Evolutionary conservation across 1,140 invertebrate genomes (phyloP).

Genomic region (Trinorchestia longiramus): DNA sequence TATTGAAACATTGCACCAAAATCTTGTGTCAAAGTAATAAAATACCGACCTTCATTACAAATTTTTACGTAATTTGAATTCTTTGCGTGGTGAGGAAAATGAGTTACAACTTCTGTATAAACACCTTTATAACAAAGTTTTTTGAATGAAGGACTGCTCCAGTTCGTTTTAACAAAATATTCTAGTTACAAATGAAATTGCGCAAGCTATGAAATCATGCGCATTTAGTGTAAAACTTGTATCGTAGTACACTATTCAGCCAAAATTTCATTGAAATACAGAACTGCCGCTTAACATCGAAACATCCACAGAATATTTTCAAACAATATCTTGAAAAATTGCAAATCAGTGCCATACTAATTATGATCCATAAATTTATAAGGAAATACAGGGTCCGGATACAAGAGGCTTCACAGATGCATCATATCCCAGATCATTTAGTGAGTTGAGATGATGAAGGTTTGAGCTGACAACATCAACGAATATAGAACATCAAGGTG

Average conservation of each 20-base stretch:
- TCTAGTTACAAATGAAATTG: background rate
- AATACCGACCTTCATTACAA: too few relatives aligned
- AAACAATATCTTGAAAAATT: background rate
- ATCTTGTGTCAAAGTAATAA: too few relatives aligned
- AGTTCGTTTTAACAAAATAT: background rate
- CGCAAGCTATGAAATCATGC: background rate
- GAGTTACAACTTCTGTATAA: too few relatives aligned
- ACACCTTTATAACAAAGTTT: background rate
- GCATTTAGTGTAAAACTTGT: background rate
- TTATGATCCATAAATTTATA: background rate
- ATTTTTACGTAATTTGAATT: too few relatives aligned
- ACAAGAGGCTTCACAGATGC: background rate
- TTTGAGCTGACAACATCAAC: background rate
- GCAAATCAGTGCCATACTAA: background rate
- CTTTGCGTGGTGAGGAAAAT: too few relatives aligned
- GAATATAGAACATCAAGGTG: background rate
- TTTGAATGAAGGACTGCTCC: background rate
- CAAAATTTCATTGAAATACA: background rate
- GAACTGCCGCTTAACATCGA: background rate
- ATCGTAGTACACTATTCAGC: background rate
- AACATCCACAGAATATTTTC: background rate
- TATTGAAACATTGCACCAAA: too few relatives aligned
- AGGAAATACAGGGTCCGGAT: background rate
- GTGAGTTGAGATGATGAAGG: background rate
- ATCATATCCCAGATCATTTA: background rate